Percentiles rank a stretch among this genome's conserved stretches.
Evolutionary conservation across 2,888 invertebrate species (phyloP).

Genomic region (Rhimphoctona megacephalus): DNA sequence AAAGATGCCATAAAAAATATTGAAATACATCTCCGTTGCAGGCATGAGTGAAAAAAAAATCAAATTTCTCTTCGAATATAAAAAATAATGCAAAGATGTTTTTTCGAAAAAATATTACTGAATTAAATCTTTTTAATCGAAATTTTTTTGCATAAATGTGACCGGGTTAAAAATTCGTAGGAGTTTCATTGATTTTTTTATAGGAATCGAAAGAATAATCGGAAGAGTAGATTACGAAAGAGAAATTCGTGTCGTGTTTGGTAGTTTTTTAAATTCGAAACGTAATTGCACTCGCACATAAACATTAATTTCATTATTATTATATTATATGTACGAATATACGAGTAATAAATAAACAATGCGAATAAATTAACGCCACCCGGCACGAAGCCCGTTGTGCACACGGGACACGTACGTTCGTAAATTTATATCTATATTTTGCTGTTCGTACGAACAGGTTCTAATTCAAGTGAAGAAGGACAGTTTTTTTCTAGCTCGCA

Average conservation of each 20-base stretch:
- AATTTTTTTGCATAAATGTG: not conserved
- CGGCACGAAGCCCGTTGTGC: slow-evolving; percentile 50
- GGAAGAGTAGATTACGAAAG: slow-evolving; percentile 1
- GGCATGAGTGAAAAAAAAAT: not conserved
- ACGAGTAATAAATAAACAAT: slow-evolving; percentile 23
- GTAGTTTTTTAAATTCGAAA: slow-evolving; percentile 7
- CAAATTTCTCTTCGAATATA: not conserved
- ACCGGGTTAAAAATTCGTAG: slow-evolving; percentile 34
- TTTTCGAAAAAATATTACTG: not conserved
- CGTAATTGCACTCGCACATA: slow-evolving; percentile 15
- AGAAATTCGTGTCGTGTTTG: not conserved
- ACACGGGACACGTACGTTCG: slow-evolving; percentile 54
- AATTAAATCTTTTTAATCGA: not conserved
- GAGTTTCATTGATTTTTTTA: slow-evolving; percentile 32
- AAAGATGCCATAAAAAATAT: not conserved
- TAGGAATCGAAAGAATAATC: slow-evolving; percentile 17
- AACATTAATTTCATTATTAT: not conserved
- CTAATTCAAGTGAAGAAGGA: slow-evolving; percentile 59
- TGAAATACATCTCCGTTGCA: not conserved
- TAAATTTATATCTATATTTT: not conserved
- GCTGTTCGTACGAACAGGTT: slow-evolving; percentile 24
- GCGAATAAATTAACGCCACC: slow-evolving; percentile 57
- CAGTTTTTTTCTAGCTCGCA: slow-evolving; percentile 30
- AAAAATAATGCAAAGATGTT: not conserved
- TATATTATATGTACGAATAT: not conserved